A percentile compares a stretch with the other conserved stretches of the same genome.
phyloP scores from a whole-genome alignment of 2,888 invertebrate genomes.

The Aphidius colemani region DNA sequence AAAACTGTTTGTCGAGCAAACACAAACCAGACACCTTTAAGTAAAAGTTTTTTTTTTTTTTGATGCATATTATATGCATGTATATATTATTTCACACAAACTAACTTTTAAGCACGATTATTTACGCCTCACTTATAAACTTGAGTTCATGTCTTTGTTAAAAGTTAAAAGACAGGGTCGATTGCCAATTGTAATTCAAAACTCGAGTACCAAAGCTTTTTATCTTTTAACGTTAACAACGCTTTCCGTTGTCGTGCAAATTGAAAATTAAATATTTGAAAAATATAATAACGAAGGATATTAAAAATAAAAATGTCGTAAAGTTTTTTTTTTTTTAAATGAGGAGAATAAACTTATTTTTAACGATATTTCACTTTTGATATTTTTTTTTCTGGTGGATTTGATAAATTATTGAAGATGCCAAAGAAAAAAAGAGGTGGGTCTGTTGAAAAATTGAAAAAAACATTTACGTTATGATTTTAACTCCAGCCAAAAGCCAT shows the following conservation, averaged over 20 bases:
- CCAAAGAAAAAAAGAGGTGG: no score
- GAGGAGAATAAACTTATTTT: no score
- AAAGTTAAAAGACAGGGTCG: not conserved
- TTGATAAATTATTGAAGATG: no score
- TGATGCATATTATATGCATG: slow-evolving; percentile 4
- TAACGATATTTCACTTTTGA: no score
- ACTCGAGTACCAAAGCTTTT: slow-evolving; percentile 8
- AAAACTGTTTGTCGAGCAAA: slow-evolving; percentile 18
- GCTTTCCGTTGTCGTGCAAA: not conserved
- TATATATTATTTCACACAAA: not conserved
- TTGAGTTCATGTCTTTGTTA: slow-evolving; percentile 4
- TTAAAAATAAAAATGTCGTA: no score
- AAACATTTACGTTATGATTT: no score
- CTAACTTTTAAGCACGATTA: not conserved
- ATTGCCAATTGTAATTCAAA: slow-evolving; percentile 15
- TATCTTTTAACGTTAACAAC: not conserved
- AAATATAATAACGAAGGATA: no score
- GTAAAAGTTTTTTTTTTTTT: not conserved
- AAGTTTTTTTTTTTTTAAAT: not conserved
- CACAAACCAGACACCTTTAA: slow-evolving; percentile 18
- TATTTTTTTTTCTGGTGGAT: no score
- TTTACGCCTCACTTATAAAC: not conserved
- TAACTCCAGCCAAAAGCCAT: no score
- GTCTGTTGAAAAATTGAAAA: no score
- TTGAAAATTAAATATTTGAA: not conserved